These are phyloP conservation scores for Synergus laeviventris DNA, from an alignment of 2,888 invertebrate species.

Conservation along the genomic window DNA sequence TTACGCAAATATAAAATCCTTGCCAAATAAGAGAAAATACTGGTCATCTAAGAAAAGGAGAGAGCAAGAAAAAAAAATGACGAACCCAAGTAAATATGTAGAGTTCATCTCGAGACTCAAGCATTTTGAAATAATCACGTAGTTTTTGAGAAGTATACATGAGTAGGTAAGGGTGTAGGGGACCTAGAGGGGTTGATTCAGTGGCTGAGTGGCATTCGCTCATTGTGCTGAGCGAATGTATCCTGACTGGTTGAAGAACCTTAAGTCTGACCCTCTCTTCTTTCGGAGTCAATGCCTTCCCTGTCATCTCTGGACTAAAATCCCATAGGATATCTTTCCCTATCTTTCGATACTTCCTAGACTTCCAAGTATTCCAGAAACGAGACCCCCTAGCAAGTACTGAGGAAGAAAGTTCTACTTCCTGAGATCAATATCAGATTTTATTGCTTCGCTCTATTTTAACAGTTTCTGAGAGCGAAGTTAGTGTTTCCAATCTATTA, in stretches of 20 bases:
- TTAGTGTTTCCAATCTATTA: constrained; percentile 15
- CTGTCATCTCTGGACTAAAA: constrained; percentile 43
- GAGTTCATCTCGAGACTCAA: constrained; percentile 61
- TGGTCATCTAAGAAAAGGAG: constrained; percentile 19
- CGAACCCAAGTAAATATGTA: constrained; percentile 33
- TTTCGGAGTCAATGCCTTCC: constrained; percentile 50
- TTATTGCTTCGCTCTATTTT: constrained; percentile 16
- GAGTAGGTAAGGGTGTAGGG: constrained; percentile 47
- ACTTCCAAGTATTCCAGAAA: neutral
- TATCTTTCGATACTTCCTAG: neutral
- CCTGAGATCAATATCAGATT: neutral
- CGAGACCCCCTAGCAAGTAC: neutral
- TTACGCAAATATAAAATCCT: too few relatives aligned
- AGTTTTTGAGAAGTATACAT: constrained; percentile 64
- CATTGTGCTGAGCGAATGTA: constrained; percentile 62
- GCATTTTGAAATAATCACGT: constrained; percentile 72
- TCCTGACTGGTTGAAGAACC: constrained; percentile 60
- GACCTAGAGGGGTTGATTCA: constrained; percentile 62
- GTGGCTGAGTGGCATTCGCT: constrained; percentile 65
- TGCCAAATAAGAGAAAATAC: too few relatives aligned
- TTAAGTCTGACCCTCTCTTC: constrained; percentile 55
- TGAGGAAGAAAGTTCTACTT: neutral
- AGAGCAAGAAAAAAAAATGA: constrained; percentile 16
- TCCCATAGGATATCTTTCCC: neutral
- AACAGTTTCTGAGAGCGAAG: constrained; percentile 26